Base-by-base conservation (phyloP, 1,140 invertebrate genomes). In the Heliconius eleuchia region DNA sequence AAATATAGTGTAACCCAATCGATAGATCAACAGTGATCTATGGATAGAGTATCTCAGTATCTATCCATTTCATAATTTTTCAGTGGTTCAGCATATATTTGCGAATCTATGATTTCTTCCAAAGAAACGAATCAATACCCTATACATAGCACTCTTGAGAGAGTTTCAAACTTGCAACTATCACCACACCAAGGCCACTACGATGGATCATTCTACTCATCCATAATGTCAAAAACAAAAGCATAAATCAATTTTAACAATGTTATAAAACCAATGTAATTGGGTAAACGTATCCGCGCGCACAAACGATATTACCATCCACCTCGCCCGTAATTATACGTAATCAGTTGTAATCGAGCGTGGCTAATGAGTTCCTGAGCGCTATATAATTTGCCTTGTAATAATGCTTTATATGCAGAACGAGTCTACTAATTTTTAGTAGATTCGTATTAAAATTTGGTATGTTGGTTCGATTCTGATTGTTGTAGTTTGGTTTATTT, bases 301-400 rank as follows among this genome's bases (percentile, higher is more conserved):
- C 60, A 39, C 75, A 77, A 80, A 80, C 77, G 50, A 74, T 74
- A 82, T 80, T 80, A 82, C 79, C 72, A 76, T 83, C 50, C 76
- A 83, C 81, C 73, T 75, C 76, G 76, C 57, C 60, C 76, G 75
- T 80, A 80, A 83, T 83, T 83, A 80, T 76, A 57, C 52, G 79
- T 78, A 78, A 81, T 81, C 80, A 78, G 76, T 72, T 73, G 82
- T 83, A 83, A 83, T 83, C 76, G 78, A 82, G 82, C 82, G 78
- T 34, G 55, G 73, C 80, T 82, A 79, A 83, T 83, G 82, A 80
- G 78, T 80, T 84, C 78, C 82, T 84, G 82, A 84, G 60, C 78
- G 71, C 78, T 84, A 84, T 82, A 84, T 84, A 82, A 84, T 84
- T 82, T 79, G 78, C 74, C 76, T 50, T 73, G 73, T 80, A 81